Percentiles rank a stretch among this genome's conserved stretches.
Evolutionary conservation across 2,113 vertebrate species (phyloP).

Genomic region (Onychostruthus taczanowskii): DNA sequence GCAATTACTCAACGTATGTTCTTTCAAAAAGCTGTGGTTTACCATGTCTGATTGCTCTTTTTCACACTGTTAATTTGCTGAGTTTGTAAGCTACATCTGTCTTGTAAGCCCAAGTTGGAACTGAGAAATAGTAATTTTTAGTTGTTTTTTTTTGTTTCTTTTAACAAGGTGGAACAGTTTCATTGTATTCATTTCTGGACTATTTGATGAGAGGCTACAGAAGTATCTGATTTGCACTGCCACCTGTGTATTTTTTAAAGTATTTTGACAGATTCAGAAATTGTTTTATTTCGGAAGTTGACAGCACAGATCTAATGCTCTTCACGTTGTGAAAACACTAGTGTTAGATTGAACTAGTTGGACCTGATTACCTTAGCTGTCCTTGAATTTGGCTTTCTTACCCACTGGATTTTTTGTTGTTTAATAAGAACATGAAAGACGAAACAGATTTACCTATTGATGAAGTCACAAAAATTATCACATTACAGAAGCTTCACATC

Average conservation of each 20-base stretch:
- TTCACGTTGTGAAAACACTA: not conserved
- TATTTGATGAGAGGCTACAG: not conserved
- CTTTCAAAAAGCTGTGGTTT: not conserved
- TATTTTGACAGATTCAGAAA: not conserved
- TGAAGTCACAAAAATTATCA: not conserved
- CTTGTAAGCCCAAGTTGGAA: not conserved
- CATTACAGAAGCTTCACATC: not conserved
- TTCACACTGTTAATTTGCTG: not conserved
- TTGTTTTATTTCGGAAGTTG: not conserved
- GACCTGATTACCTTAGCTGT: not conserved
- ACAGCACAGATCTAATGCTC: not conserved
- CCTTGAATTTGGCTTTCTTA: not conserved
- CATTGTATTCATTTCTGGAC: not conserved
- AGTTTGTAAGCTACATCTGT: not conserved
- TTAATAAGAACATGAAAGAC: not conserved
- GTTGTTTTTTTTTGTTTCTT: not conserved
- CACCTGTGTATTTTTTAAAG: not conserved
- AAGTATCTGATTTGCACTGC: not conserved
- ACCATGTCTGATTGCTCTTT: not conserved
- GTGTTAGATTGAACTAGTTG: not conserved
- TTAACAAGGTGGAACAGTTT: not conserved
- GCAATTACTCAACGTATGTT: not conserved
- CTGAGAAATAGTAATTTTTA: not conserved
- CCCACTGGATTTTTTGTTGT: not conserved
- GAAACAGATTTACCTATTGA: not conserved